Percentiles rank a stretch among this genome's conserved stretches.
Evolutionary conservation across 2,888 invertebrate genomes (phyloP).

Genomic region (Crossocerus cetratus): DNA sequence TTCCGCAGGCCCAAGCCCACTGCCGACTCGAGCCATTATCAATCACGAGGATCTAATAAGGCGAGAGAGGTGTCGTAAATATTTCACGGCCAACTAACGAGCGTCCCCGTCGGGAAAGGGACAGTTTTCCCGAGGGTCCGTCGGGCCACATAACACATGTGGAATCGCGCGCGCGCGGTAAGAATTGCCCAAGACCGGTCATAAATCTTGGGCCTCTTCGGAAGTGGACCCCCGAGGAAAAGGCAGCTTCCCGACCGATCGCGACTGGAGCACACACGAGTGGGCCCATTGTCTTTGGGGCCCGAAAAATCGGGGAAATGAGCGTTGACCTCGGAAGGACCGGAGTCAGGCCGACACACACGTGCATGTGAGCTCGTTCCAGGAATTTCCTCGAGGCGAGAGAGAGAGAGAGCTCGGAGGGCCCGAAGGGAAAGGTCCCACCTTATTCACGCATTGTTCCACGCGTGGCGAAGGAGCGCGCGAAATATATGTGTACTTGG

Average conservation of each 20-base stretch:
- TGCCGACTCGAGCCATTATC: not conserved
- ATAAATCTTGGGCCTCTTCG: slow-evolving; percentile 35
- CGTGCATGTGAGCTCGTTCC: slow-evolving; percentile 28
- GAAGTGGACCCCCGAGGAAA: slow-evolving; percentile 14
- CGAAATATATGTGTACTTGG: slow-evolving; percentile 12
- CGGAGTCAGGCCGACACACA: slow-evolving; percentile 4
- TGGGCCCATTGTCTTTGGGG: slow-evolving; percentile 37
- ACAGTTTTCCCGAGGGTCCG: slow-evolving; percentile 7
- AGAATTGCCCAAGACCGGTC: slow-evolving; percentile 26
- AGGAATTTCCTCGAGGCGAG: slow-evolving; percentile 30
- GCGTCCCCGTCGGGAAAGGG: not conserved
- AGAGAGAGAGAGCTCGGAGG: not conserved
- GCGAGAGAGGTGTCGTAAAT: not conserved
- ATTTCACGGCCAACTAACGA: slow-evolving; percentile 4
- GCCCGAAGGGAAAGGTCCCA: slow-evolving; percentile 9
- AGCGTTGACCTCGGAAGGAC: slow-evolving; percentile 24
- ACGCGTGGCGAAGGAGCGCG: slow-evolving; percentile 11
- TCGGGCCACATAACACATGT: slow-evolving; percentile 3
- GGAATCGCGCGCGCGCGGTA: slow-evolving; percentile 8
- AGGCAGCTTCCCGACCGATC: not conserved
- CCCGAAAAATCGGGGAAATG: slow-evolving; percentile 19
- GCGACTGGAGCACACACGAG: slow-evolving; percentile 29
- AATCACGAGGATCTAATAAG: not conserved
- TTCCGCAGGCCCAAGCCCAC: too few species aligned
- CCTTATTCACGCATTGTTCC: slow-evolving; percentile 40